Conservation (phyloP, 2,113 vertebrate species). For the Paratilapia polleni region DNA sequence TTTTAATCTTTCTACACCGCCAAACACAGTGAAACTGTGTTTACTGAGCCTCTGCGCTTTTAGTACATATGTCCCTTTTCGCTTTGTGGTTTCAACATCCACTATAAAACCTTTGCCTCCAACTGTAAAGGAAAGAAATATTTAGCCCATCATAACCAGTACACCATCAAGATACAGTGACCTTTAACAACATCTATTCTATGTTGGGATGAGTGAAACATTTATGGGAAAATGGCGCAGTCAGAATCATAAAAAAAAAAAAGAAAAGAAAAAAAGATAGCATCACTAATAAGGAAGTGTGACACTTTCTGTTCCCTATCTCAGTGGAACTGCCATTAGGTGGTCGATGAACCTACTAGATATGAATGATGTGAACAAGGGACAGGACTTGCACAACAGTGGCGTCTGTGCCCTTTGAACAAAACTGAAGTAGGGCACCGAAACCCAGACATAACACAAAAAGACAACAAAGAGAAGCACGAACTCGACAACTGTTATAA, state of each 20-base stretch:
- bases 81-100: background rate
- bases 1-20: background rate
- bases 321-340: background rate
- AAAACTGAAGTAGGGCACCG: background rate
- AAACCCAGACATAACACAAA: background rate
- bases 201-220: conserved; percentile 17
- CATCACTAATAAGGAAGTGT: conserved; percentile 49
- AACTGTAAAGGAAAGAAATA: background rate
- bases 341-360: background rate
- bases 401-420: background rate
- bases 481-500: background rate
- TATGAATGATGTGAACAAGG: conserved; percentile 1
- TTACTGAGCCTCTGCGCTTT: background rate
- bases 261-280: too few species aligned
- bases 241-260: conserved; percentile 25
- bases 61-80: background rate
- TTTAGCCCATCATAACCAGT: background rate
- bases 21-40: background rate
- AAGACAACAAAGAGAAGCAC: background rate
- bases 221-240: conserved; percentile 16
- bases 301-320: conserved; percentile 40
- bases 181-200: background rate
- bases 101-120: background rate
- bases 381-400: conserved; percentile 2
- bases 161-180: background rate